Evolutionary conservation across 2,113 vertebrate species (phyloP), one percentile per base, ranked within the genome.

Genomic region (Arizona elegans): DNA sequence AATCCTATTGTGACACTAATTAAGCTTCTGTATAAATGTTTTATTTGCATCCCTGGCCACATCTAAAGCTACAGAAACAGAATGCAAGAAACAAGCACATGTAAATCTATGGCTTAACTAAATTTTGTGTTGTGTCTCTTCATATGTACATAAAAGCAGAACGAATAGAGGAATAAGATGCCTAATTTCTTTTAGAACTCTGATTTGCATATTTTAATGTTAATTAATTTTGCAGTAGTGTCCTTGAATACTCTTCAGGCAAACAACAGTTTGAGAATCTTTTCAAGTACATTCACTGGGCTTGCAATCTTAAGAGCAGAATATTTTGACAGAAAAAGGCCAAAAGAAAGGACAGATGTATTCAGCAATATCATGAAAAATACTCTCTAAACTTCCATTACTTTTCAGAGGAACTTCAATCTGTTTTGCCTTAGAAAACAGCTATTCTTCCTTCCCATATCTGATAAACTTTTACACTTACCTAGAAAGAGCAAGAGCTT

Each of bases 401-500:
- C 65, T 62, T 86, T 55, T 92, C 47, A 38, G 88, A 81, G 65
- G 62, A 87, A 90, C 92, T 75, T 53, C 92, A 95, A 91, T 89
- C 54, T 54, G 6, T 26, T 91, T 75, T 93, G 70, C 8, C 3
- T 53, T 50, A 29, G 85, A 92, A 95, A 93, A 65, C 92, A 75
- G 93, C 70, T 70, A 43, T 89, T 94, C 91, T 62, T 91, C 59
- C 38, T 93, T 88, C 47, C 90, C 85, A 19, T 0, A 88, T 88
- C 58, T 92, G 58, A 93, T 91, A 87, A 96, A 93, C 93, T 0
- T 92, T 62, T 92, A 93, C 85, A 90, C 55, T 91, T 89, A 95
- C 33, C 59, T 85, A 88, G 10, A 88, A 89, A 56, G 24, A 89
- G 19, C 90, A 88, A 90, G 56, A 21, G 47, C 8, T 65, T 94